phyloP scores from a whole-genome alignment of 2,797 vertebrate species.

The Chromobotia macracanthus region DNA sequence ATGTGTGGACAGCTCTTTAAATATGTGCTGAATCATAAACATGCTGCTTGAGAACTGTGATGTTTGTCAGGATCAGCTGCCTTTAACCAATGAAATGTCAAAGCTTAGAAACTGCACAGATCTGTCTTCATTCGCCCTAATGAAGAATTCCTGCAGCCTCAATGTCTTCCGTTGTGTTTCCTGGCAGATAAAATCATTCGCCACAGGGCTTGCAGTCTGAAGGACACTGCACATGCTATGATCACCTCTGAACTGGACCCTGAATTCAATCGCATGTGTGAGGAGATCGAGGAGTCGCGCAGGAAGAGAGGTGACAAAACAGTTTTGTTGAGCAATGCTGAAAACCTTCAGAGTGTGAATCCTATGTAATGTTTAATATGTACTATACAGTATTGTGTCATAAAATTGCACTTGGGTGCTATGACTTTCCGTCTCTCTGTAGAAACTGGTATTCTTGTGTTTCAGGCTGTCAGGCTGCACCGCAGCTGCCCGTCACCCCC shows the following conservation, averaged over 20 bases:
- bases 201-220: slow-evolving; percentile 93
- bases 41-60: neutral
- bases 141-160: slow-evolving; percentile 9
- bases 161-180: slow-evolving; percentile 19
- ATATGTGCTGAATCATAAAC: neutral
- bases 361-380: no score
- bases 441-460: slow-evolving; percentile 81
- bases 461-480: slow-evolving; percentile 83
- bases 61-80: neutral
- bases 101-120: neutral
- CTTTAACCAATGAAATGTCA: neutral
- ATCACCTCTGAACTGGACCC: slow-evolving; percentile 94
- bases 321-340: neutral
- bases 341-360: no score
- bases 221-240: slow-evolving; percentile 96
- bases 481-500: slow-evolving; percentile 78
- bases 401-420: neutral
- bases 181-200: slow-evolving; percentile 95
- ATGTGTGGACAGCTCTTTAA: neutral
- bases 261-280: slow-evolving; percentile 97
- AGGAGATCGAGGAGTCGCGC: slow-evolving; percentile 94
- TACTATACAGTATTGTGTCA: neutral
- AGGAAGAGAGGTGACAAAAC: slow-evolving; percentile 85
- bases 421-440: slow-evolving; percentile 49
- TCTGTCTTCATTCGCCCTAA: neutral